Conservation (phyloP, 2,888 invertebrate species). For the Malthinus flaveolus region DNA sequence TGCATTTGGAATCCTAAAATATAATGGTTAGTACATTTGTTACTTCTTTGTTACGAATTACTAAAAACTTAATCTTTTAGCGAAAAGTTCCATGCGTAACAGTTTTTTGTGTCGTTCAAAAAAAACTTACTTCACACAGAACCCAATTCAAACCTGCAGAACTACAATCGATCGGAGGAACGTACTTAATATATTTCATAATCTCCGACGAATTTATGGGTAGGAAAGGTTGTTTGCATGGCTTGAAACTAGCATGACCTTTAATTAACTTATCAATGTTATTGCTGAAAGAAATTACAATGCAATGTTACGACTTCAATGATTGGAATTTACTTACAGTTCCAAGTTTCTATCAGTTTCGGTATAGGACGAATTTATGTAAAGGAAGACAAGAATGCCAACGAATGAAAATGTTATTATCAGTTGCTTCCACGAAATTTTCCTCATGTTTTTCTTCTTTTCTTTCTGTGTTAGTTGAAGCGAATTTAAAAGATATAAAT, state of each 20-base stretch:
- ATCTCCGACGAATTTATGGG: constrained; percentile 73
- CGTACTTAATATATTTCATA: constrained; percentile 68
- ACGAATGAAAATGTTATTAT: too few relatives aligned
- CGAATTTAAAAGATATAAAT: too few relatives aligned
- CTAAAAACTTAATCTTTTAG: too few relatives aligned
- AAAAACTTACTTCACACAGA: constrained; percentile 64
- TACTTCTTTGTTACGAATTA: too few relatives aligned
- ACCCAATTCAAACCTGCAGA: constrained; percentile 74
- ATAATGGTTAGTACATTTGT: neutral
- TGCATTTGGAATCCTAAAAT: constrained; percentile 55
- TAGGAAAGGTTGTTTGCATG: constrained; percentile 68
- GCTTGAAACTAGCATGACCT: constrained; percentile 53
- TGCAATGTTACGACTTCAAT: neutral
- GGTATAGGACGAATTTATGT: neutral
- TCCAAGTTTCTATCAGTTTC: constrained; percentile 42
- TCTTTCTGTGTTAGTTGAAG: too few relatives aligned
- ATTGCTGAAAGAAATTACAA: constrained; percentile 46
- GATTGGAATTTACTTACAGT: constrained; percentile 40
- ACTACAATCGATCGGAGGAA: constrained; percentile 68
- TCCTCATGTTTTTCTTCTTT: too few relatives aligned
- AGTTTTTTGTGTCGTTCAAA: neutral
- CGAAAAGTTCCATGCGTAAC: too few relatives aligned
- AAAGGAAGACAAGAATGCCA: too few relatives aligned
- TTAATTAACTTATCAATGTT: constrained; percentile 57
- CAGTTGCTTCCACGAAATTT: too few relatives aligned